These are phyloP conservation scores for Alviniconcha strummeri DNA, from an alignment of 2,888 invertebrate species.

Conservation along the genomic window DNA sequence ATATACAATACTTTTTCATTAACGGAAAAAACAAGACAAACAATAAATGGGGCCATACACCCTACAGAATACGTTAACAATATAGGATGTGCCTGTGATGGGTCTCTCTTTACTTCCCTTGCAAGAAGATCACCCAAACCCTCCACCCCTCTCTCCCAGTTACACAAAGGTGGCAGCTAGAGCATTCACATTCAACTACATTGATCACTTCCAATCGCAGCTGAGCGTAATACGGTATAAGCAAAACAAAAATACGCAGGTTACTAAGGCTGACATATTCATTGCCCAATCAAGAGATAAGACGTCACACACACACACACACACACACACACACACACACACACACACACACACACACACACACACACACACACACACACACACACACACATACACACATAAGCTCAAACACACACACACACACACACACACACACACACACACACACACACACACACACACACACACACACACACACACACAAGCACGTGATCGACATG, in stretches of 20 bases:
- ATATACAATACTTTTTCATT: no score
- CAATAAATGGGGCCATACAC: no score
- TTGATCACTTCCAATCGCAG: no score
- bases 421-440: not conserved
- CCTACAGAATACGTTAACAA: no score
- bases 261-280: not conserved
- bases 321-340: not conserved
- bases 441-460: not conserved
- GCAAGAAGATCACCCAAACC: no score
- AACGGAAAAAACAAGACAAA: no score
- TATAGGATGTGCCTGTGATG: no score
- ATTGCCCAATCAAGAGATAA: not conserved
- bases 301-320: not conserved
- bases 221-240: not conserved
- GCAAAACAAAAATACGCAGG: not conserved
- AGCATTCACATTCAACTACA: no score
- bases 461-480: not conserved
- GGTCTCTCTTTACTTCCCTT: no score
- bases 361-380: not conserved
- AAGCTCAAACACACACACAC: slow-evolving; percentile 8
- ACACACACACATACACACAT: slow-evolving; percentile 11
- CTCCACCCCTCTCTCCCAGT: no score
- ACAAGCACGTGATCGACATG: not conserved
- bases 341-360: not conserved
- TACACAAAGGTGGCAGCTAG: no score